Base-by-base conservation (phyloP, 2,888 invertebrate genomes). In the Pseudococcus viburni region DNA sequence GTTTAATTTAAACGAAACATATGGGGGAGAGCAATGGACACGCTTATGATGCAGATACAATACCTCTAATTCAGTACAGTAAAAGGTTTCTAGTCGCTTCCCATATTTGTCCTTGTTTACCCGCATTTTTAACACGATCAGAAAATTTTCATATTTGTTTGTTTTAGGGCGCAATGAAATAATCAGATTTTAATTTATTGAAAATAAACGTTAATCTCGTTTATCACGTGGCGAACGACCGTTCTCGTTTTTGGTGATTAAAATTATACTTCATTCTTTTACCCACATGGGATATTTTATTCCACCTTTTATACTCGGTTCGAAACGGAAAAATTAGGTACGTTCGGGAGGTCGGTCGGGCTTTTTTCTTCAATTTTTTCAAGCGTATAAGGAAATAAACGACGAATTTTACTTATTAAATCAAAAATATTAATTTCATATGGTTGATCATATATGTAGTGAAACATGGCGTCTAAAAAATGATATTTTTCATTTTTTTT, bases 121-220 rank as follows among this genome's bases (percentile, higher is more conserved):
- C 80, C 80, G 80, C 80, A 83, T 83, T 83, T 83, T 83, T 83
- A 83, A 83, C 80, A 22, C 39, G 80, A 83, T 83, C 26, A 42
- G 9, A 46, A 83, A 83, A 83, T 77, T n/a, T 77, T 77, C 77
- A 77, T 83, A 83, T 83, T 83, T 83, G 80, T 83, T 83, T 83
- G 46, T 83, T 83, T 42, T 83, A 83, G 80, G 80, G 80, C 80
- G 80, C 80, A 83, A 83, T 83, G 80, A 83, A 83, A 83, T 83
- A 83, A 83, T 83, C 80, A 83, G 80, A 83, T 83, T 83, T 83
- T 46, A 83, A 83, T 83, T 42, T 83, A 83, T 83, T 46, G 80
- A 83, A 83, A 83, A 83, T 83, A 83, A 46, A 83, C 80, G 80
- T 19, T n/a, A 46, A 83, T 39, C 80, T 83, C 46, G 80, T 83